A percentile compares a stretch with the other conserved stretches of the same genome.
phyloP scores from a whole-genome alignment of 2,113 vertebrate genomes.

The Saccopteryx bilineata region DNA sequence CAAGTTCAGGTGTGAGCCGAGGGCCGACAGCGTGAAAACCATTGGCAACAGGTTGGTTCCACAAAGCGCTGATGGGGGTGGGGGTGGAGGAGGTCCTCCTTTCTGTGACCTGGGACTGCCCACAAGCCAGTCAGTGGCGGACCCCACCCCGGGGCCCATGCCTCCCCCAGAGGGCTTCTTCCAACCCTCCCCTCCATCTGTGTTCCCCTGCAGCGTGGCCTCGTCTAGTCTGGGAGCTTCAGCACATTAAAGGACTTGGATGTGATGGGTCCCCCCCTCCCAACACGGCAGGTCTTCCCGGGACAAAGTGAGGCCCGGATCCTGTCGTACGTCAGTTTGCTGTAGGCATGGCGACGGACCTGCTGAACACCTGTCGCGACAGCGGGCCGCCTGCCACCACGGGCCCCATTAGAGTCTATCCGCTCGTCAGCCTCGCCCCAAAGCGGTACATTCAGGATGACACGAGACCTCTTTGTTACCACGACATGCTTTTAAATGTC shows the following conservation, averaged over 20 bases:
- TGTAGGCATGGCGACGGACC: constrained; percentile 78
- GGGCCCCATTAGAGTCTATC: constrained; percentile 86
- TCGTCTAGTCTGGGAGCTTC: fast-evolving
- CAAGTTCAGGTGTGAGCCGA: neutral
- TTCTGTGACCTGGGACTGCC: neutral
- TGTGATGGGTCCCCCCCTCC: neutral
- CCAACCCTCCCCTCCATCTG: neutral
- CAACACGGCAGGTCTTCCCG: neutral
- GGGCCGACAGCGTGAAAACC: neutral
- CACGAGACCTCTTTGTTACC: constrained; percentile 89
- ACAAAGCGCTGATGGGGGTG: neutral
- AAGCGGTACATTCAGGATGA: constrained; percentile 87
- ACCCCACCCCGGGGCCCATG: fast-evolving
- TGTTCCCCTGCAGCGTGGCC: neutral
- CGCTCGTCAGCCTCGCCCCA: constrained; percentile 81
- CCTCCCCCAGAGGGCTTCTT: neutral
- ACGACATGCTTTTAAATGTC: constrained; percentile 91
- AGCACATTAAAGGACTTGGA: neutral
- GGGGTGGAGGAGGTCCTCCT: neutral
- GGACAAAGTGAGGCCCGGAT: neutral
- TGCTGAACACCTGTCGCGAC: constrained; percentile 82
- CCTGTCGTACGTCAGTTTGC: constrained; percentile 67
- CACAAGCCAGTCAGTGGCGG: neutral
- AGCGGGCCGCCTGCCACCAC: constrained; percentile 86
- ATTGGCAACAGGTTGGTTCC: neutral